Evolutionary conservation across 2,888 invertebrate species (phyloP), one percentile per base, ranked within the genome.

Genomic region (Rhingia campestris): DNA sequence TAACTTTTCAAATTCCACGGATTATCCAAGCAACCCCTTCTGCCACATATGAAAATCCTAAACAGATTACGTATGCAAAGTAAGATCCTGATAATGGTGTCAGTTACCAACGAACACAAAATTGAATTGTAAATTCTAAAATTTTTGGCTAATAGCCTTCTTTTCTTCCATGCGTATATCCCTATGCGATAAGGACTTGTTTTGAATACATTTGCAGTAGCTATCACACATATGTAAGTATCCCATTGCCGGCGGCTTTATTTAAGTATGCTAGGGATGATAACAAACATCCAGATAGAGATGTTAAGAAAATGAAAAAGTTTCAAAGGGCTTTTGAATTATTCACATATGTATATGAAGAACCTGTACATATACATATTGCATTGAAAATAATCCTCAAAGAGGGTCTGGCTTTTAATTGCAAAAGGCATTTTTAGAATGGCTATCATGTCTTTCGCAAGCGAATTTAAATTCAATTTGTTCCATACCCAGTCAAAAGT

Each of bases 51-150:
- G 4, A 22, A 9, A 64, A 33, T 59, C 72, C 37, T 73, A 72
- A 69, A 64, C 66, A 66, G 64, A 72, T 79, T 73, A 72, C 79
- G 58, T 79, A 73, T 79, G 73, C 72, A 79, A 73, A 79, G 45
- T 59, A 22, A 79, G 72, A 59, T 73, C 64, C 58, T 47, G 66
- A 79, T 72, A 79, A 72, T 53, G 66, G 72, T 66, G 79, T 79
- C 72, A 79, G 72, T 66, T 59, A 66, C 79, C 66, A 39, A 53
- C 30, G 53, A 73, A 59, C 37, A 66, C 53, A 58, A 79, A 79
- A 73, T 79, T 79, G 79, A 79, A 79, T 72, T 79, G 79, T 72
- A 79, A 79, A 73, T 79, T 59, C 53, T 3, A 66, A 64, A 66
- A 59, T 67, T 66, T 35, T 35, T 22, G 22, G 30, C 41, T 56